Percentiles rank a stretch among this genome's conserved stretches.
Conservation (phyloP, 2,797 vertebrate species). For the Falco cherrug region DNA sequence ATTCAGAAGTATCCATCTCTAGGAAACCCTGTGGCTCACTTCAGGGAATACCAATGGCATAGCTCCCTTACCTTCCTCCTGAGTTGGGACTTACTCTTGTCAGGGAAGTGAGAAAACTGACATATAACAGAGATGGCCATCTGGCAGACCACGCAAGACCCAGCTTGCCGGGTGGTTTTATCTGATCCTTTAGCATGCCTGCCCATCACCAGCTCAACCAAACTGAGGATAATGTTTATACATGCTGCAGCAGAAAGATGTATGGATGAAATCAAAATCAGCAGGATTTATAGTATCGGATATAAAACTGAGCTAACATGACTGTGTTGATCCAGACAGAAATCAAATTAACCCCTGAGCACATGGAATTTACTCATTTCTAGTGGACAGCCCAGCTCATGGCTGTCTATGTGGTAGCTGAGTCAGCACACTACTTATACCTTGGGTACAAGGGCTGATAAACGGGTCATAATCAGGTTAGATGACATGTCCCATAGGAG, state of each 20-base stretch:
- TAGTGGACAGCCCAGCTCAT: background rate
- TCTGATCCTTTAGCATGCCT: background rate
- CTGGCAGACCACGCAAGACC: background rate
- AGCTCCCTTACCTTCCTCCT: background rate
- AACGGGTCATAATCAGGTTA: background rate
- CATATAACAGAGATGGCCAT: constrained; percentile 23
- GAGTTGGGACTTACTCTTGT: background rate
- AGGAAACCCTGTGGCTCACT: background rate
- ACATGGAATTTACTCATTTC: background rate
- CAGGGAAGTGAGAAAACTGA: constrained; percentile 28
- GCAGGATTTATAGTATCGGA: background rate
- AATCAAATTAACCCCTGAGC: background rate
- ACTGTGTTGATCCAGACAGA: background rate
- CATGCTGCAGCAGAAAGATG: background rate
- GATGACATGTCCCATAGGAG: background rate
- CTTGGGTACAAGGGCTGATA: background rate
- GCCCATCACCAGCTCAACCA: background rate
- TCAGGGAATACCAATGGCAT: background rate
- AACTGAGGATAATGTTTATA: background rate
- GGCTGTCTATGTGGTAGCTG: background rate
- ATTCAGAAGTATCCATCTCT: background rate
- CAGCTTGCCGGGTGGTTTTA: background rate
- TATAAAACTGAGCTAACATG: background rate
- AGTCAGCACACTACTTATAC: background rate
- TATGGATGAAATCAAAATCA: background rate